phyloP scores from a whole-genome alignment of 2,113 vertebrate species.

The Accipiter cooperii region DNA sequence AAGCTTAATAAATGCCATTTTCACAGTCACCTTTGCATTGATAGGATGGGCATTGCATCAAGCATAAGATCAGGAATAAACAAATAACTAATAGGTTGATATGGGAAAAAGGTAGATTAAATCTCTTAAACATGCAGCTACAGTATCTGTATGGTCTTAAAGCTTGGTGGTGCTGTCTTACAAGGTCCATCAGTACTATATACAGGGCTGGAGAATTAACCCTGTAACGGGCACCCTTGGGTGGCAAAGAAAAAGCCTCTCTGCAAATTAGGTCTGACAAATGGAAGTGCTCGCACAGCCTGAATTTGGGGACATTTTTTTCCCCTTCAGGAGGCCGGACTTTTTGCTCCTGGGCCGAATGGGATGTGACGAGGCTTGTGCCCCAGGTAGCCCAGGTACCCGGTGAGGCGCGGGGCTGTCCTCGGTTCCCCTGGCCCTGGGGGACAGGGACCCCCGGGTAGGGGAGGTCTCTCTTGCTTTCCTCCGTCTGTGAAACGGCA shows the following conservation, averaged over 20 bases:
- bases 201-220: neutral
- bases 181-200: neutral
- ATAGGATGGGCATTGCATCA: neutral
- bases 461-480: neutral
- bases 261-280: neutral
- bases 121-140: neutral
- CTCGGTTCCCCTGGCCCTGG: rapidly evolving
- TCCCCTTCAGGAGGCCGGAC: neutral
- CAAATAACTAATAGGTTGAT: neutral
- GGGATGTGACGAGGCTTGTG: neutral
- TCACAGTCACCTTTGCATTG: neutral
- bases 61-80: neutral
- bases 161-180: neutral
- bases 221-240: neutral
- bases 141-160: neutral
- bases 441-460: too few relatives aligned
- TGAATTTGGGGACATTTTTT: neutral
- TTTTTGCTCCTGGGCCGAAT: neutral
- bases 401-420: rapidly evolving
- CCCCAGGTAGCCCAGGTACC: neutral
- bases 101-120: neutral
- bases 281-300: neutral
- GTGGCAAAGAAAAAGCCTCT: neutral
- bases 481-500: neutral
- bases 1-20: neutral